Evolutionary conservation across 2,797 vertebrate genomes (phyloP).

Genomic region (Clamator glandarius): DNA sequence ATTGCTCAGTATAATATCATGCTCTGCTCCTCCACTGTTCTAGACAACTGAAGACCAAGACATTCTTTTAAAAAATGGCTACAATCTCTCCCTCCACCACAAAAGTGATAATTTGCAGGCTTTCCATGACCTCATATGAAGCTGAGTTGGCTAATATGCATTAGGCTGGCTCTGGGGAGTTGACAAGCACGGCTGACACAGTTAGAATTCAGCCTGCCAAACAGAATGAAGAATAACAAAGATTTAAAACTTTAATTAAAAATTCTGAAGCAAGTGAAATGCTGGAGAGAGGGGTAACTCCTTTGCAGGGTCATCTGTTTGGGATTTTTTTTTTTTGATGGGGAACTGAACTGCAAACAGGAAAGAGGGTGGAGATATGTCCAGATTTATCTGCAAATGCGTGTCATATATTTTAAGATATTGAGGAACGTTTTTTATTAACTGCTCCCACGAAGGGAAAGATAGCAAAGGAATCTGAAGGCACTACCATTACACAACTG

Average conservation of each 20-base stretch:
- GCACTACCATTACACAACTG: conserved; percentile 14
- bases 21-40: not conserved
- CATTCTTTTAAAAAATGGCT: not conserved
- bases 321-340: conserved; percentile 27
- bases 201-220: conserved; percentile 56
- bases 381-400: conserved; percentile 16
- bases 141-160: conserved; percentile 15
- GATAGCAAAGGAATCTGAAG: conserved; percentile 44
- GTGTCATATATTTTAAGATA: not conserved
- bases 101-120: conserved; percentile 55
- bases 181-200: conserved; percentile 11
- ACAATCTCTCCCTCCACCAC: conserved; percentile 2
- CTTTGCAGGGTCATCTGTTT: conserved; percentile 41
- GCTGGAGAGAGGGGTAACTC: conserved; percentile 9
- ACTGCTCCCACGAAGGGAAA: conserved; percentile 3
- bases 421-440: conserved; percentile 47
- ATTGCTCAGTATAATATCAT: not conserved
- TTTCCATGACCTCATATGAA: conserved; percentile 62
- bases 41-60: conserved; percentile 33
- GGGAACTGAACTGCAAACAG: not conserved
- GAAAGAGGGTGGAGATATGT: not conserved
- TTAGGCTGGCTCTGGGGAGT: conserved; percentile 29
- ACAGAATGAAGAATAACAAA: conserved; percentile 25
- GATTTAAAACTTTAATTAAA: conserved; percentile 67
- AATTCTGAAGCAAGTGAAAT: conserved; percentile 20